Evolutionary conservation across 2,113 vertebrate genomes (phyloP), one percentile per base, ranked within the genome.

Genomic region (Pterocles orientalis): DNA sequence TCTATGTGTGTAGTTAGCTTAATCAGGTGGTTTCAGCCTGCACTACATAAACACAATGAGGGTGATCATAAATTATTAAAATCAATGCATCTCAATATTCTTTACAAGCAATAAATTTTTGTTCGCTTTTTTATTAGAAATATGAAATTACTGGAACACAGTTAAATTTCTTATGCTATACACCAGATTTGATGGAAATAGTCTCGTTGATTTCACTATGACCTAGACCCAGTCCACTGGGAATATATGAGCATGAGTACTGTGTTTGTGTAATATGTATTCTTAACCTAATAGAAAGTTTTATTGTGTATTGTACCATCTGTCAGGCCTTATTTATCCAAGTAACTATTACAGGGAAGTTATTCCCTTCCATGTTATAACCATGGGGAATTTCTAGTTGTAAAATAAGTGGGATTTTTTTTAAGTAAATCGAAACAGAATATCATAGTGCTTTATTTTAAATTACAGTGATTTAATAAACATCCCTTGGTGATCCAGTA

Each of bases 301-400:
- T 92, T 95, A 90, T 88, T 73, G 10, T 75, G 12, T 60, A 43
- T 95, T 91, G 92, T 86, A 50, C 48, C 64, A 81, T 70, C 80
- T 93, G 82, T 86, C 84, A 94, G 14, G n/a, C 89, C 54, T 92
- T 85, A 91, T 94, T 94, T 94, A 88, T 66, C 47, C 25, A 73
- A 78, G 60, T 20, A 94, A 88, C 18, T 48, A 65, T 77, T 94
- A 86, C 23, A 76, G 34, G 10, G 54, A 91, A 88, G 73, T 90
- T 90, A 89, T 80, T 91, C 64, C 51, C 18, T 84, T 92, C 50
- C 10, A 50, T 82, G 23, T 78, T 78, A 86, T 39, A 85, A 75
- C 75, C 56, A 51, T 57, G 18, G 79, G 71, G 61, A 86, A 83
- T 75, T 93, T 92, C 88, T 79, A 58, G 69, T 58, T 64, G 51